Conservation (phyloP, 2,113 vertebrate species). For the Mobula hypostoma region DNA sequence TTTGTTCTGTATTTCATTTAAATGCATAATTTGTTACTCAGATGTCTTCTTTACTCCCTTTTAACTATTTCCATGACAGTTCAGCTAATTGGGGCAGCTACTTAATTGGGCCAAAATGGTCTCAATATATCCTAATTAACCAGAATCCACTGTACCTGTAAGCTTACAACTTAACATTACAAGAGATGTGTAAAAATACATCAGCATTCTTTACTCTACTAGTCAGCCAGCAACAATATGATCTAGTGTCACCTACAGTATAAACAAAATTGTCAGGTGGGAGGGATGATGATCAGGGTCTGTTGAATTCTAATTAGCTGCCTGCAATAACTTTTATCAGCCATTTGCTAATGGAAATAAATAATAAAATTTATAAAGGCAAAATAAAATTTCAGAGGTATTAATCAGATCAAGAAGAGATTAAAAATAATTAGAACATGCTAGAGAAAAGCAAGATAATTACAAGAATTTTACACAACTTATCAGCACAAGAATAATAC, state of each 20-base stretch:
- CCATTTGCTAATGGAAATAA: neutral
- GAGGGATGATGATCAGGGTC: too few species aligned
- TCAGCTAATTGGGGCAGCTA: too few species aligned
- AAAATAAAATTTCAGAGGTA: neutral
- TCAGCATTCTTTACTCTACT: neutral
- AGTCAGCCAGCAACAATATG: neutral
- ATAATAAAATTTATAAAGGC: neutral
- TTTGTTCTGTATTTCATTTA: too few species aligned
- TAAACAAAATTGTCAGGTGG: too few species aligned
- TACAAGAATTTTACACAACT: neutral
- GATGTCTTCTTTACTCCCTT: too few species aligned
- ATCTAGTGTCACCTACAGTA: neutral
- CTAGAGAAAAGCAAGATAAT: neutral
- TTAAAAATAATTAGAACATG: neutral
- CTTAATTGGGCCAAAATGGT: too few species aligned
- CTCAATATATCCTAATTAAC: too few species aligned
- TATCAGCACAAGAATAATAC: neutral
- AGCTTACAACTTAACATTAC: neutral
- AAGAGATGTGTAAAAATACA: neutral
- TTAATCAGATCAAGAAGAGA: too few species aligned
- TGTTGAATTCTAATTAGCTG: neutral
- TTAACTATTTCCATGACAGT: too few species aligned
- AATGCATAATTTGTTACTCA: too few species aligned
- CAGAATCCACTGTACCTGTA: too few species aligned
- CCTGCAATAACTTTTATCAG: neutral